These are phyloP conservation scores for Hyperoplus immaculatus DNA, from an alignment of 2,797 vertebrate species.

Conservation along the genomic window DNA sequence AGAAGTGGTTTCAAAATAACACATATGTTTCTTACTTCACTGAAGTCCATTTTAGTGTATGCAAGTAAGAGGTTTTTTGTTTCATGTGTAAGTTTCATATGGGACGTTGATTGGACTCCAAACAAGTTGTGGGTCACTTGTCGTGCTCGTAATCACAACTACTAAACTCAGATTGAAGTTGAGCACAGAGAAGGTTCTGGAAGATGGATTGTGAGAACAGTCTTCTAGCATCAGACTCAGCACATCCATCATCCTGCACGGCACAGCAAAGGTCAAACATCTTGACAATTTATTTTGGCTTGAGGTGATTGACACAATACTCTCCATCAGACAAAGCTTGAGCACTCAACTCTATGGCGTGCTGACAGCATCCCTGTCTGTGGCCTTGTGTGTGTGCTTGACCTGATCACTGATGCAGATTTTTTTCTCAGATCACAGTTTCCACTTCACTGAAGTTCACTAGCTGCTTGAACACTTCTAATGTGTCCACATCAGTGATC, in stretches of 20 bases:
- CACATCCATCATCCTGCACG: not conserved
- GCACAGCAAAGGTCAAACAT: not conserved
- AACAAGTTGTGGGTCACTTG: not conserved
- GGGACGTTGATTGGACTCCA: not conserved
- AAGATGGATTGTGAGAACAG: not conserved
- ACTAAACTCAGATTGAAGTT: too few relatives aligned
- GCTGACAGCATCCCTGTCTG: constrained; percentile 6
- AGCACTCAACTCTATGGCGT: not conserved
- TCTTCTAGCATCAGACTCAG: not conserved
- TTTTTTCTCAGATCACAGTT: constrained; percentile 57
- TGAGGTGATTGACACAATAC: not conserved
- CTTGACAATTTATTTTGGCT: not conserved
- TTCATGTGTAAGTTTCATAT: not conserved
- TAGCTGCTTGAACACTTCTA: constrained; percentile 49
- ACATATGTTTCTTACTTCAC: too few relatives aligned
- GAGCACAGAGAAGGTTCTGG: not conserved
- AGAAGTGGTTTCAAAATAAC: not conserved
- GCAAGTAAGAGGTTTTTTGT: not conserved
- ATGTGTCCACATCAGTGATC: constrained; percentile 45
- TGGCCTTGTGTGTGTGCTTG: constrained; percentile 12
- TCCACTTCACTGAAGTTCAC: constrained; percentile 52
- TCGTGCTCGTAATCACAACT: not conserved
- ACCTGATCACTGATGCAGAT: constrained; percentile 42
- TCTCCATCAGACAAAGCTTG: not conserved
- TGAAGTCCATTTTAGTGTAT: not conserved